Percentiles rank a stretch among this genome's conserved stretches.
Evolutionary conservation across 2,797 vertebrate genomes (phyloP).

Genomic region (Meda fulgida): DNA sequence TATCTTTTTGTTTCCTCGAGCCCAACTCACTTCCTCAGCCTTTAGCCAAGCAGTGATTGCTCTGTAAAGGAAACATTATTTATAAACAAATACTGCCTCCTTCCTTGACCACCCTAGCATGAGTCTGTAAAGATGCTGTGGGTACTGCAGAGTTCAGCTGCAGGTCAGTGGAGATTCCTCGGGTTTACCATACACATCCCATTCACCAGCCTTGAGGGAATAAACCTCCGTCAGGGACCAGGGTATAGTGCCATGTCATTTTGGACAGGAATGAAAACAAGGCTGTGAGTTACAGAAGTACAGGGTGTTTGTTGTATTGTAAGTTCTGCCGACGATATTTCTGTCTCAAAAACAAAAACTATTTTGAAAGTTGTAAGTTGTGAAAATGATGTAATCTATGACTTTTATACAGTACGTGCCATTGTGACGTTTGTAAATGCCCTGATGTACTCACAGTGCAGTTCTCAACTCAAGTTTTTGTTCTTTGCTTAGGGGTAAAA

Average conservation of each 20-base stretch:
- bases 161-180: constrained; percentile 20
- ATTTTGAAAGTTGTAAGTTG: background rate
- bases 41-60: constrained; percentile 14
- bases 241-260: background rate
- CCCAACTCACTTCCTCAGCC: constrained; percentile 14
- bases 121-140: constrained; percentile 18
- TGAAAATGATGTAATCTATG: background rate
- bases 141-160: constrained; percentile 20
- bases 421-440: background rate
- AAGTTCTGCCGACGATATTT: background rate
- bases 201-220: background rate
- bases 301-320: background rate
- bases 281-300: background rate
- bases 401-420: background rate
- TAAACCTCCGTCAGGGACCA: background rate
- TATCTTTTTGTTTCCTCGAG: constrained; percentile 36
- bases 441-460: background rate
- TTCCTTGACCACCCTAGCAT: background rate
- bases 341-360: background rate
- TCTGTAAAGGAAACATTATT: constrained; percentile 37
- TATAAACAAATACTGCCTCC: constrained; percentile 43
- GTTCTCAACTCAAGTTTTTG: background rate
- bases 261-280: background rate
- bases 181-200: constrained; percentile 2
- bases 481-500: background rate